Percentiles rank a stretch among this genome's conserved stretches.
phyloP scores from a whole-genome alignment of 2,797 vertebrate genomes.

The Remorina albescens region DNA sequence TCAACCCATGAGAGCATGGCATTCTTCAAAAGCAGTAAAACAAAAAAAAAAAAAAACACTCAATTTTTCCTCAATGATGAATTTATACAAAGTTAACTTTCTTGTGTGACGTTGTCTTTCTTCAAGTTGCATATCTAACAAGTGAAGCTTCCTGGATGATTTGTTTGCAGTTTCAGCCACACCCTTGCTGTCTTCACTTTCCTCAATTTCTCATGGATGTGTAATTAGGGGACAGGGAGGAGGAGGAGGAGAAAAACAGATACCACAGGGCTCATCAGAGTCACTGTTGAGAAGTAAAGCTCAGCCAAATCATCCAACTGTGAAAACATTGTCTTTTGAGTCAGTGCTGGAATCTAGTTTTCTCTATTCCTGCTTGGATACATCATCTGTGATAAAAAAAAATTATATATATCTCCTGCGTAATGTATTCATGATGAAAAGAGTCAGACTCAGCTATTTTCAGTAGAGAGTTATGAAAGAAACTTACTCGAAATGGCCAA shows the following conservation, averaged over 20 bases:
- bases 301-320: conserved; percentile 68
- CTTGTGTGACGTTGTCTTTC: background rate
- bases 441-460: conserved; percentile 46
- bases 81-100: conserved; percentile 7
- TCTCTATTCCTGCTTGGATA: conserved; percentile 35
- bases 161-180: conserved; percentile 58
- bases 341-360: conserved; percentile 51
- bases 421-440: conserved; percentile 59
- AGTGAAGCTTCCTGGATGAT: conserved; percentile 35
- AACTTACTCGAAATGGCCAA: conserved; percentile 40
- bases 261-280: conserved; percentile 57
- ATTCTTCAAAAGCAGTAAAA: conserved; percentile 17
- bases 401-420: conserved; percentile 52
- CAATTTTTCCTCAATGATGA: conserved; percentile 8
- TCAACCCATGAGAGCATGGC: conserved; percentile 11
- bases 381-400: conserved; percentile 53
- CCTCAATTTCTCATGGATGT: conserved; percentile 59
- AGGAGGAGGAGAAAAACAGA: conserved; percentile 45
- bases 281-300: conserved; percentile 45
- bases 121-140: conserved; percentile 16
- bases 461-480: conserved; percentile 19
- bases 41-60: conserved; percentile 11
- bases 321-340: conserved; percentile 74
- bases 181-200: conserved; percentile 58
- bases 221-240: conserved; percentile 68